These are phyloP conservation scores for Parauchenoglanis punctatus DNA, from an alignment of 2,797 vertebrate genomes.

Conservation along the genomic window DNA sequence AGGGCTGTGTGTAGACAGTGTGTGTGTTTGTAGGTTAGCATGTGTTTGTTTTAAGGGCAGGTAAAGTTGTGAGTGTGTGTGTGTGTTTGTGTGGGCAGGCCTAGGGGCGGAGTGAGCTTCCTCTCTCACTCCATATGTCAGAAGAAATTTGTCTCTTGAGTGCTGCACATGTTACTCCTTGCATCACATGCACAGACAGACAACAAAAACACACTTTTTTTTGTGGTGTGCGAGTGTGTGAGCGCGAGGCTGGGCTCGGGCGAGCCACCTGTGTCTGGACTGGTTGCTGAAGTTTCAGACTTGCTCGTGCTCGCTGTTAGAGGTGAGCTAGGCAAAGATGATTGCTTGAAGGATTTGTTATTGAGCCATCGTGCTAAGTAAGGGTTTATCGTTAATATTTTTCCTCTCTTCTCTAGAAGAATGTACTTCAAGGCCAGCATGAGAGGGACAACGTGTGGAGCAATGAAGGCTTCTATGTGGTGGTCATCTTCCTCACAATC, in stretches of 20 bases:
- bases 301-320: slow-evolving; percentile 26
- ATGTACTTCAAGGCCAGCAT: slow-evolving; percentile 83
- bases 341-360: not conserved
- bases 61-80: slow-evolving; percentile 10
- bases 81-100: slow-evolving; percentile 40
- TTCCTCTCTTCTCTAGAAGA: slow-evolving; percentile 72
- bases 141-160: slow-evolving; percentile 34
- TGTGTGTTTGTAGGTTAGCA: slow-evolving; percentile 24
- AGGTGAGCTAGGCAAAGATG: slow-evolving; percentile 12
- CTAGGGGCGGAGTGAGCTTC: slow-evolving; percentile 43
- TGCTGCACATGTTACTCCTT: slow-evolving; percentile 47
- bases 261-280: slow-evolving; percentile 31
- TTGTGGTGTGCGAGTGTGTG: not conserved
- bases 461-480: slow-evolving; percentile 86
- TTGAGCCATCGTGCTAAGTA: not conserved
- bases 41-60: slow-evolving; percentile 21
- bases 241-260: not conserved
- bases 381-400: not conserved
- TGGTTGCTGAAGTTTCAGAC: slow-evolving; percentile 37
- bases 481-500: slow-evolving; percentile 88
- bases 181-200: slow-evolving; percentile 36
- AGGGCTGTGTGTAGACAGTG: not conserved
- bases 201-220: not conserved
- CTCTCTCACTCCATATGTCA: slow-evolving; percentile 43
- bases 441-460: slow-evolving; percentile 86